Evolutionary conservation across 2,113 vertebrate genomes (phyloP), one percentile per base, ranked within the genome.

Genomic region (Mirza zaza): DNA sequence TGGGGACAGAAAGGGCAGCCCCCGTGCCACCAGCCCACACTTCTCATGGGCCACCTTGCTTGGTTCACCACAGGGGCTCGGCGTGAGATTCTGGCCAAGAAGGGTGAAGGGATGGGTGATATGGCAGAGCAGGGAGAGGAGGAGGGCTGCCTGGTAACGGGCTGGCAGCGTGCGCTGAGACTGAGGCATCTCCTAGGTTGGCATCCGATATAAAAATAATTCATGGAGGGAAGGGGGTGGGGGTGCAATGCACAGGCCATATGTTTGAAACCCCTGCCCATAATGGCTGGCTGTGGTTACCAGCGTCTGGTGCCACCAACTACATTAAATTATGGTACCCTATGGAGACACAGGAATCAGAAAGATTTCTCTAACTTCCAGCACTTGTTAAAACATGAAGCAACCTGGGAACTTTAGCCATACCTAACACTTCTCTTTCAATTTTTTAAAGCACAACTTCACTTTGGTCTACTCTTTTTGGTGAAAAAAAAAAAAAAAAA

Each of bases 121-220:
- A 52, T 27, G 73, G 67, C 83, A 97, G 96, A 61, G 83, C 52
- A 68, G 79, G 85, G 67, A 55, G 90, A 91, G 23, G 45, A 86
- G 91, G 91, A 82, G n/a, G 71, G 95, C 93, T 97, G 96, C 92
- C 96, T 98, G 97, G 91, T 95, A 96, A 77, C 55, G 95, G 27
- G 73, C 90, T 90, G 95, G 77, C 89, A 91, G 82, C 13, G 52
- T 96, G 82, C 97, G 92, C 68, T 70, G 93, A 61, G 65, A 96
- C 77, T 79, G 97, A 61, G 91, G 45, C 6, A 90, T 97, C 98
- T 97, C 94, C 87, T 90, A 90, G 93, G 89, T 96, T 52, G 80
- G 86, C 90, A 97, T 71, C 15, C 76, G 97, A 85, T 82, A 98
- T 95, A 97, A 98, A 98, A 97, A 79, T 65, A 68, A 98, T 93